A percentile compares a stretch with the other conserved stretches of the same genome.
These are phyloP conservation scores for Dendrolimus punctatus DNA, from an alignment of 1,140 invertebrate genomes.

Conservation along the genomic window DNA sequence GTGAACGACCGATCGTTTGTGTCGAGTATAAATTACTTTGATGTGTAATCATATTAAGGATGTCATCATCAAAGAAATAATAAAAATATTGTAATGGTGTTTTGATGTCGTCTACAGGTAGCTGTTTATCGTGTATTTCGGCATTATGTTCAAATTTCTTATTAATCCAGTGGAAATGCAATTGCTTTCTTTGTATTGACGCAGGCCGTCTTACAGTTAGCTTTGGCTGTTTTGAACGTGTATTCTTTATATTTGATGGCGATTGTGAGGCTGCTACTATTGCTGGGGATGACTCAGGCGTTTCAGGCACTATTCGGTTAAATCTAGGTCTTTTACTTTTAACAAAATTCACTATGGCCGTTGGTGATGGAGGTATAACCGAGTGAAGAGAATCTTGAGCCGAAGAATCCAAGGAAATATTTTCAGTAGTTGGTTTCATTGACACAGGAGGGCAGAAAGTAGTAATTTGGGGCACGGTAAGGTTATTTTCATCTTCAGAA, in stretches of 20 bases:
- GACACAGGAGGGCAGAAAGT: constrained; percentile 15
- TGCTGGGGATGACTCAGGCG: constrained; percentile 9
- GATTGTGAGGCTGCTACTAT: constrained; percentile 5
- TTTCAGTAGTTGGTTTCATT: constrained; percentile 17
- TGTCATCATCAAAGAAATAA: constrained; percentile 11
- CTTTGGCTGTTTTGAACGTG: constrained; percentile 17
- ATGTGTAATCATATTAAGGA: constrained; percentile 13
- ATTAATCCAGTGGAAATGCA: constrained; percentile 9
- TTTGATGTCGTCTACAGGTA: constrained; percentile 17
- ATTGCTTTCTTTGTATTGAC: constrained; percentile 8
- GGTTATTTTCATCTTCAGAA: constrained; percentile 19
- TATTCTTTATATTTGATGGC: constrained; percentile 16
- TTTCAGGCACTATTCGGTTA: constrained; percentile 20
- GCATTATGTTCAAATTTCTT: constrained; percentile 18
- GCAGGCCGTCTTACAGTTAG: constrained; percentile 12
- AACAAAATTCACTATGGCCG: constrained; percentile 11
- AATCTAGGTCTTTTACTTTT: constrained; percentile 18
- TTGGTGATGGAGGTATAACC: constrained; percentile 13
- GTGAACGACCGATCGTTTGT: constrained; percentile 6
- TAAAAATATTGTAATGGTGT: constrained; percentile 11
- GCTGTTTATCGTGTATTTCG: constrained; percentile 19
- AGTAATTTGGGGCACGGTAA: constrained; percentile 6
- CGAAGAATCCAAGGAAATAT: constrained; percentile 18
- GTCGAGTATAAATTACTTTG: constrained; percentile 17
- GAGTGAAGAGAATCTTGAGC: constrained; percentile 13